Base-by-base conservation (phyloP, 2,888 invertebrate species). In the Tinea semifulvella region DNA sequence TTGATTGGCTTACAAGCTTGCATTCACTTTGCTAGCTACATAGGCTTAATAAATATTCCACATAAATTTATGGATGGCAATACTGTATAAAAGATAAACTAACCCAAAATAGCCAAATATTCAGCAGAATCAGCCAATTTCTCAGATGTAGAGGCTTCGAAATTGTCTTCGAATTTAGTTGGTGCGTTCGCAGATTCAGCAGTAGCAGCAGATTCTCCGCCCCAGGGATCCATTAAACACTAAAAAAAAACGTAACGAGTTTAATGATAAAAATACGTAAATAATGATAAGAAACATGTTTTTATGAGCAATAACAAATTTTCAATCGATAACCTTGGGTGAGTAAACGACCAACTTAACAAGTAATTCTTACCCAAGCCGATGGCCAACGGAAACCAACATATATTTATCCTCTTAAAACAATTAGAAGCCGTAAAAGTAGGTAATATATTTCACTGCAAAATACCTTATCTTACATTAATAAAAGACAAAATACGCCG, bases 81-180 rank as follows among this genome's bases (percentile, higher is more conserved):
- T n/a, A n/a, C n/a, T n/a, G n/a, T n/a, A n/a, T n/a, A n/a, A n/a
- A n/a, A n/a, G n/a, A n/a, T n/a, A 18, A 17, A 36, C 46, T 52
- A 73, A 91, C 91, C 89, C 55, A 91, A 81, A 51, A 84, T 68
- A 48, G 86, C 85, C 45, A 91, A 68, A 65, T 88, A 88, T 56
- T 86, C 83, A 8, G 84, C 82, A 1, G 89, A 89, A 57, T 87
- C 87, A 0, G 85, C 82, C 45, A 88, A 65, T 51, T 76, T 82
- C 44, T 66, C 63, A 42, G 54, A 56, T 47, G 65, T 56, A 62
- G 86, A 79, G 54, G 86, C 86, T 65, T 86, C 86, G 53, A 87
- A 86, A 57, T 69, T 62, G 11, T 44, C 44, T 18, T 20, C 25
- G 13, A 19, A 25, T n/a, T 16, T 7, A 18, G 20, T 40, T 13